Base-by-base conservation (phyloP, 2,113 vertebrate species). In the Dinomys branickii region DNA sequence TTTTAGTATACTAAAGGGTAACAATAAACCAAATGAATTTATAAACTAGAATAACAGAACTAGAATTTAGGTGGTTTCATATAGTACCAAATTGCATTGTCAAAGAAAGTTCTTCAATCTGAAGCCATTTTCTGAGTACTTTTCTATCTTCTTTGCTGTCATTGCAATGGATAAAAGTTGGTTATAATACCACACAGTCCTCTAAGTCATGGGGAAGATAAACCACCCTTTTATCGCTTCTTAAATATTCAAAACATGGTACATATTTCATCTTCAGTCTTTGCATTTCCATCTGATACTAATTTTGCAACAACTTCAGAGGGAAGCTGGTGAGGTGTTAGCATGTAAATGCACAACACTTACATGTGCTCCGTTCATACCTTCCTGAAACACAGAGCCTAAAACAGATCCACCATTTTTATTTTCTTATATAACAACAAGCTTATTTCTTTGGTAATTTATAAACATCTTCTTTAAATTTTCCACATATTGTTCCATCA, bases 11-110 rank as follows among this genome's bases (percentile, higher is more conserved):
- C 93, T 96, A 97, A 97, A 96, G 98, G 1, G 26, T 88, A 44
- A 52, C 78, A 96, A 30, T 92, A 96, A 98, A 89, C 44, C 58
- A 38, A 89, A 85, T 73, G 81, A 75, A 95, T 96, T 91, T 78
- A 88, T 67, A 80, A 85, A 71, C 26, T 52, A 78, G 17, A 94
- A 67, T 54, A 93, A 90, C 4, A 85, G 65, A 77, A n/a, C 13
- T 20, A 85, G 69, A n/a, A 44, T 84, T 86, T 67, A 63, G 65
- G n/a, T 71, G 26, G 19, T 54, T 59, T 54, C 44, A 9, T 16
- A 56, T 1, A 9, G 3, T 93, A 22, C 13, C 47, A 59, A 82
- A 65, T 8, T 38, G 7, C 6, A 69, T 54, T 63, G 63, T 56
- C 30, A 38, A 59, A 78, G 22, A 63, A 85, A 47, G 0, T 59